phyloP scores from a whole-genome alignment of 2,797 vertebrate genomes.

The Hipposideros larvatus region DNA sequence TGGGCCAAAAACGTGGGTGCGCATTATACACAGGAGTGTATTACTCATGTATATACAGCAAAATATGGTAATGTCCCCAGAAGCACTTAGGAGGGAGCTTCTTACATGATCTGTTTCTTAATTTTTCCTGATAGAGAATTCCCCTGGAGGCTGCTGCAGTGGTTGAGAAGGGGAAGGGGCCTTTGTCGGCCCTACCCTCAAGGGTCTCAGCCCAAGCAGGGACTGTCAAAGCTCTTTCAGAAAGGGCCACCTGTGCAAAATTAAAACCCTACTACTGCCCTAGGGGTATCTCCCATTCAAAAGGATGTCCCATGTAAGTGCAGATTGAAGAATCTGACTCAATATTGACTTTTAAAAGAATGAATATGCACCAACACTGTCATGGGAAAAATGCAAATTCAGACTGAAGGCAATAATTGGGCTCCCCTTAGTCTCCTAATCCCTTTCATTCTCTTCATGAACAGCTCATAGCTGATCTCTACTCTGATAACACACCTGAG shows the following conservation, averaged over 20 bases:
- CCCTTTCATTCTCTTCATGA: neutral
- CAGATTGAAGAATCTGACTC: neutral
- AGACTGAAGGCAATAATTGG: neutral
- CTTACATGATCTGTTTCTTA: neutral
- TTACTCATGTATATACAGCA: too few species aligned
- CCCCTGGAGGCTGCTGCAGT: neutral
- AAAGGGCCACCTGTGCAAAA: neutral
- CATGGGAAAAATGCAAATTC: neutral
- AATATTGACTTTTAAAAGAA: neutral
- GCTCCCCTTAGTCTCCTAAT: neutral
- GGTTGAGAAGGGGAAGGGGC: rapidly evolving
- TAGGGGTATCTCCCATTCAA: neutral
- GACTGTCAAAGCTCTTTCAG: neutral
- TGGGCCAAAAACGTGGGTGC: too few species aligned
- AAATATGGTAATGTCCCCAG: neutral
- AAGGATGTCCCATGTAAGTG: neutral
- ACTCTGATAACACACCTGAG: neutral
- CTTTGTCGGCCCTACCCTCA: too few species aligned
- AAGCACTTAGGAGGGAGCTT: neutral
- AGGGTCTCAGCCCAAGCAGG: neutral
- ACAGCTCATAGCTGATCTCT: neutral
- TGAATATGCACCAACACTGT: neutral
- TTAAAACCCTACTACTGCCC: neutral
- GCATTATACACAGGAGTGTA: too few species aligned
- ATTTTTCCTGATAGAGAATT: neutral